A percentile compares a stretch with the other conserved stretches of the same genome.
phyloP scores from a whole-genome alignment of 1,140 invertebrate species.

The Saccostrea cuccullata region DNA sequence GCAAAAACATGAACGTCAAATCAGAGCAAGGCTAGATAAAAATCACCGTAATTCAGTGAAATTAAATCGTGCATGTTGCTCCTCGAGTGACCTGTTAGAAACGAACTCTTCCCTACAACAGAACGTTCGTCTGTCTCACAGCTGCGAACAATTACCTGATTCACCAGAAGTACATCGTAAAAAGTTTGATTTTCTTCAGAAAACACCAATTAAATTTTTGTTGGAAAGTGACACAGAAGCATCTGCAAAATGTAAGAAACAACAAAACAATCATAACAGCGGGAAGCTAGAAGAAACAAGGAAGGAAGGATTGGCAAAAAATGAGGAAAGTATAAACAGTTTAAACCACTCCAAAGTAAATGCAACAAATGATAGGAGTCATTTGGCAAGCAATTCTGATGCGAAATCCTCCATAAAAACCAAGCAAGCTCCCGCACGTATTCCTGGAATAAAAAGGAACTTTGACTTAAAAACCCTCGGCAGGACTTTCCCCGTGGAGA shows the following conservation, averaged over 20 bases:
- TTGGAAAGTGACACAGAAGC: background rate
- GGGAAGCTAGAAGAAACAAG: background rate
- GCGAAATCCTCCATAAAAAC: background rate
- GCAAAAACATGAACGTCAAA: constrained; percentile 44
- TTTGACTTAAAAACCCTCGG: background rate
- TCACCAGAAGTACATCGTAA: background rate
- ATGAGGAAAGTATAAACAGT: background rate
- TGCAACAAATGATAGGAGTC: background rate
- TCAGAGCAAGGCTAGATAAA: constrained; percentile 24
- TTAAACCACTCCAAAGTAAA: background rate
- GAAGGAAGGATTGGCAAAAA: background rate
- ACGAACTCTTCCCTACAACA: background rate
- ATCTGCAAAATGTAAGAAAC: background rate
- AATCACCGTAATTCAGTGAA: constrained; percentile 30
- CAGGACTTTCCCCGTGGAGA: background rate
- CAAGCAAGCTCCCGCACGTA: background rate
- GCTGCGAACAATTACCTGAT: background rate
- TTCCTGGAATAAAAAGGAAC: background rate
- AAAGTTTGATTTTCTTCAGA: background rate
- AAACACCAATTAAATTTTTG: background rate
- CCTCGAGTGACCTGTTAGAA: background rate
- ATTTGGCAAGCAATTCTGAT: background rate
- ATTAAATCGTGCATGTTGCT: background rate
- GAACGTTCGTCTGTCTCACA: background rate
- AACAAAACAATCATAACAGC: background rate